Evolutionary conservation across 2,113 vertebrate species (phyloP).

Genomic region (Pterocles gutturalis): DNA sequence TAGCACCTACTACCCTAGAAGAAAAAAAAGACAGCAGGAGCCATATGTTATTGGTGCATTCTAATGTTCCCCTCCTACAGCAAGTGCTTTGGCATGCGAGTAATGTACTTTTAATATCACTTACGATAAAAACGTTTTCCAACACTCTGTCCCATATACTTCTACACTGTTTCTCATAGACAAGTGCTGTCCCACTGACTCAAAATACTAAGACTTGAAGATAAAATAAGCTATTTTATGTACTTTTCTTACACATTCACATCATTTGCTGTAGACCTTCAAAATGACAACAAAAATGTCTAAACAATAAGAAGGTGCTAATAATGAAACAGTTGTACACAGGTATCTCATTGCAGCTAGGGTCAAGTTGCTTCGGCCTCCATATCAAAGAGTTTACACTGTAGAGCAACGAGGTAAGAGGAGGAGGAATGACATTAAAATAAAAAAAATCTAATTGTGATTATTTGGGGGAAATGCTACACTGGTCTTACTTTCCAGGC

Average conservation of each 20-base stretch:
- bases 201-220: background rate
- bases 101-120: background rate
- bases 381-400: background rate
- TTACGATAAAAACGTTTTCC: background rate
- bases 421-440: background rate
- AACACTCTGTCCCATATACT: background rate
- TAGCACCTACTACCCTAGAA: background rate
- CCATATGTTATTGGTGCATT: constrained; percentile 15
- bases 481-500: background rate
- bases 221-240: background rate
- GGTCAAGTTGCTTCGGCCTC: background rate
- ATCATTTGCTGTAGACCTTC: background rate
- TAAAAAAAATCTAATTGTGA: background rate
- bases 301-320: background rate
- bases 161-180: background rate
- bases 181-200: background rate
- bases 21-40: background rate
- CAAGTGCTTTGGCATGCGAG: background rate
- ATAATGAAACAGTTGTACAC: background rate
- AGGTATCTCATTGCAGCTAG: background rate
- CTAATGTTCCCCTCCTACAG: background rate
- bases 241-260: background rate
- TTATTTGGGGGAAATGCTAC: background rate
- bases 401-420: background rate
- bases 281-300: background rate